phyloP scores from a whole-genome alignment of 2,888 invertebrate genomes.

The Drosophila parthenogenetica region DNA sequence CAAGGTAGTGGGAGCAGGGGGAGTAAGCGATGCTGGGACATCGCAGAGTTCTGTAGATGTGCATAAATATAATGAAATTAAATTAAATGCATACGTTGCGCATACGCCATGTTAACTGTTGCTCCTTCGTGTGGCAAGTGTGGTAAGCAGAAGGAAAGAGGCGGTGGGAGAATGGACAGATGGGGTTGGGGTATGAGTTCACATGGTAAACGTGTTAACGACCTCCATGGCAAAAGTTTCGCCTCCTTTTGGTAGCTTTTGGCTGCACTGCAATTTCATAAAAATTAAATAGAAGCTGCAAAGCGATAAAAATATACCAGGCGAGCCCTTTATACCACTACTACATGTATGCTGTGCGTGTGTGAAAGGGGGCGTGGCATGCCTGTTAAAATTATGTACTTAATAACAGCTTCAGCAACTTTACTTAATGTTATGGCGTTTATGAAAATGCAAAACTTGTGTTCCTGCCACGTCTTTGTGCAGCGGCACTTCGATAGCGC shows the following conservation, averaged over 20 bases:
- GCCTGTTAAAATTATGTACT: slow-evolving; percentile 70
- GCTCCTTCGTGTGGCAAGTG: slow-evolving; percentile 51
- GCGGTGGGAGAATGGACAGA: not conserved
- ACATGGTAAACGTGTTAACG: slow-evolving; percentile 70
- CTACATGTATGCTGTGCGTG: not conserved
- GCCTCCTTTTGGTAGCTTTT: slow-evolving; percentile 73
- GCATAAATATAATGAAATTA: slow-evolving; percentile 81
- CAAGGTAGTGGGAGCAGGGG: not conserved
- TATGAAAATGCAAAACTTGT: slow-evolving; percentile 75
- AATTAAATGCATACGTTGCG: slow-evolving; percentile 82
- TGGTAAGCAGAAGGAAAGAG: not conserved
- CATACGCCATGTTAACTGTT: slow-evolving; percentile 81
- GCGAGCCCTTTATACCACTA: not conserved
- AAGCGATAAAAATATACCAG: slow-evolving; percentile 42
- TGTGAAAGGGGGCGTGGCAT: slow-evolving; percentile 38
- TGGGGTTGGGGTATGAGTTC: not conserved
- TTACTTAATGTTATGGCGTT: slow-evolving; percentile 75
- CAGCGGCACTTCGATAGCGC: slow-evolving; percentile 58
- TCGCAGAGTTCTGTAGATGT: slow-evolving; percentile 67
- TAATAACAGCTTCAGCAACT: slow-evolving; percentile 79
- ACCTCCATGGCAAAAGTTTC: slow-evolving; percentile 76
- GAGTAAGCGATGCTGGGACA: slow-evolving; percentile 14
- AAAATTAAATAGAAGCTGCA: slow-evolving; percentile 77
- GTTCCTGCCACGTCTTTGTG: slow-evolving; percentile 52
- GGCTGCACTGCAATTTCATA: slow-evolving; percentile 78